A percentile compares a stretch with the other conserved stretches of the same genome.
phyloP scores from a whole-genome alignment of 2,888 invertebrate genomes.

The Entomobrya multifasciata region DNA sequence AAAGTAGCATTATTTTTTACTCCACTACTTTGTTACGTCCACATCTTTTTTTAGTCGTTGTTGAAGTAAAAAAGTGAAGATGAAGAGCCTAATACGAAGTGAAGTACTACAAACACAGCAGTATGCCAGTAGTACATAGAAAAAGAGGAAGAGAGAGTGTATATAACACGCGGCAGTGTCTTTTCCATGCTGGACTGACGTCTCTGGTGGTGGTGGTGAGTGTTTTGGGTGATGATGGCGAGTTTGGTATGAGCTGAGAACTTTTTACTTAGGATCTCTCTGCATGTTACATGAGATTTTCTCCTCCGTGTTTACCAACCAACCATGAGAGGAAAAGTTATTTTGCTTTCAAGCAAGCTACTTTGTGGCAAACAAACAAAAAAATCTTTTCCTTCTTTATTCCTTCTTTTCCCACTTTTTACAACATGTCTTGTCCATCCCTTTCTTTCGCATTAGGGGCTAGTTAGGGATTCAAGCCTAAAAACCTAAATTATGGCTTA shows the following conservation, averaged over 20 bases:
- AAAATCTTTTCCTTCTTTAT: slow-evolving; percentile 26
- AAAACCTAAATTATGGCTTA: neutral
- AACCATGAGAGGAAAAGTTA: slow-evolving; percentile 62
- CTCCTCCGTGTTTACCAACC: slow-evolving; percentile 51
- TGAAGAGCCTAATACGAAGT: slow-evolving; percentile 10
- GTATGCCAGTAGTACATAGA: neutral
- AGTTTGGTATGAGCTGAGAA: slow-evolving; percentile 53
- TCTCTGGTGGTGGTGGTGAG: slow-evolving; percentile 2
- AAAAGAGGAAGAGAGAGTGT: neutral
- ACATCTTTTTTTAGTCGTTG: no score
- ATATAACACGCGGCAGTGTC: slow-evolving; percentile 3
- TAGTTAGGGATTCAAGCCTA: slow-evolving; percentile 6
- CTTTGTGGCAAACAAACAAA: slow-evolving; percentile 62
- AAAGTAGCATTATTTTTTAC: neutral
- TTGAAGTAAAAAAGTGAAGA: neutral
- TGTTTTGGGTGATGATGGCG: slow-evolving; percentile 39
- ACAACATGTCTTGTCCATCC: neutral
- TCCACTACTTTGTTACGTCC: slow-evolving; percentile 1
- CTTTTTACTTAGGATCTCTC: slow-evolving; percentile 61
- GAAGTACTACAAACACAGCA: slow-evolving; percentile 1
- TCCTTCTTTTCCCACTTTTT: slow-evolving; percentile 10
- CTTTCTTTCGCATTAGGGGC: neutral
- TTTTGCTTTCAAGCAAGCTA: slow-evolving; percentile 61
- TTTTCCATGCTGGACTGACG: slow-evolving; percentile 17
- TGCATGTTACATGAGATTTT: slow-evolving; percentile 70